Percentiles rank a stretch among this genome's conserved stretches.
phyloP scores from a whole-genome alignment of 1,140 invertebrate species.

The Episyrphus balteatus region DNA sequence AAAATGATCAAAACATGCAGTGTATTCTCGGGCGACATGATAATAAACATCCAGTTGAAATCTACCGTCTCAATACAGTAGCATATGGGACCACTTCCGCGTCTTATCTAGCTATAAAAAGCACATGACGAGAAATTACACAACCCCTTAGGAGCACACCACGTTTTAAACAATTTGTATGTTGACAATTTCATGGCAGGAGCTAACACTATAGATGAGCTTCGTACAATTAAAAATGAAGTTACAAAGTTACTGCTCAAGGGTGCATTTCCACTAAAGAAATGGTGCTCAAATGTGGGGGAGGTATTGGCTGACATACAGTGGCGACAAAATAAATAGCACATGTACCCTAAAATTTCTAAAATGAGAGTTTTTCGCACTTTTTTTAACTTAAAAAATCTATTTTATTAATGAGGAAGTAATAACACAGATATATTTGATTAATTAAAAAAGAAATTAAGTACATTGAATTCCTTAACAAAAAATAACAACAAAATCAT shows the following conservation, averaged over 20 bases:
- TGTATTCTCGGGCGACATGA: slow-evolving; percentile 33
- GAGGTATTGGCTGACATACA: slow-evolving; percentile 7
- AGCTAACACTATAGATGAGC: slow-evolving; percentile 13
- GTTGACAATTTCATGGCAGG: slow-evolving; percentile 35
- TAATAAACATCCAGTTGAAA: slow-evolving; percentile 13
- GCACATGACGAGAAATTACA: background rate
- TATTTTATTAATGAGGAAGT: too few relatives aligned
- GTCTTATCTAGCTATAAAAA: slow-evolving; percentile 27
- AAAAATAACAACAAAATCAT: too few relatives aligned
- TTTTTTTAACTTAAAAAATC: too few relatives aligned
- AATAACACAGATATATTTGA: too few relatives aligned
- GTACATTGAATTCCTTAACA: too few relatives aligned
- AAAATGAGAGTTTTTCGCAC: too few relatives aligned
- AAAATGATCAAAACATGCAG: slow-evolving; percentile 27
- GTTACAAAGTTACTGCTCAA: slow-evolving; percentile 10
- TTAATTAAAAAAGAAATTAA: too few relatives aligned
- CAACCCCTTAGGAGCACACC: slow-evolving; percentile 15
- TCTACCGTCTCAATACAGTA: slow-evolving; percentile 28
- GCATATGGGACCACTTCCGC: slow-evolving; percentile 35
- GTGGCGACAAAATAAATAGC: too few relatives aligned
- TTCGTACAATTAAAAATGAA: slow-evolving; percentile 11
- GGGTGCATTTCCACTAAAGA: slow-evolving; percentile 15
- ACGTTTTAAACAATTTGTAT: slow-evolving; percentile 18
- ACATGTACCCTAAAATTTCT: too few relatives aligned
- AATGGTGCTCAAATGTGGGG: slow-evolving; percentile 18